Base-by-base conservation (phyloP, 1,140 invertebrate species). In the Agrypnia vestita region DNA sequence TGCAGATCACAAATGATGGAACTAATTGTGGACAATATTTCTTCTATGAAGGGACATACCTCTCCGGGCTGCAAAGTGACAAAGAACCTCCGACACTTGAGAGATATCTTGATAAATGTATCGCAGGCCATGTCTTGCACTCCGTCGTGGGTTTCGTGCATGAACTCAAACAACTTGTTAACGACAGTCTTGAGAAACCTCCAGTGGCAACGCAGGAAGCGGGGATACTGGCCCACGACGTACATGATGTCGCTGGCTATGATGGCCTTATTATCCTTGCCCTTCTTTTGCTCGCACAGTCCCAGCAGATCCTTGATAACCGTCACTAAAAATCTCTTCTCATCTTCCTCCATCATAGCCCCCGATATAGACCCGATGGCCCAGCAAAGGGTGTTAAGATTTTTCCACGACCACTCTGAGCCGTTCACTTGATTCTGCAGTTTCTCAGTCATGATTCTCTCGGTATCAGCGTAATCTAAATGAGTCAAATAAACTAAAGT, bases 161-260 rank as follows among this genome's bases (percentile, higher is more conserved):
- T 99, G 88, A 99, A 99, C 90, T 99, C 99, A 91, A 99, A 99
- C 47, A 99, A 91, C 91, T 99, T 99, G 91, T 99, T 99, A 61
- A 99, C 98, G 85, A 99, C 99, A 76, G 99, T 99, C 91, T 99
- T 99, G n/a, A 99, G 92, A 90, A 99, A 99, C 88, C 99, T 98
- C 99, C 99, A 99, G 90, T 99, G 99, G n/a, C 97, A 98, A 84
- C 97, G 91, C 51, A 99, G 91, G 90, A 99, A 99, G 61, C 98
- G 91, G 64, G 99, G 99, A 91, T 99, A 99, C 87, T 99, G 99
- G 25, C 99, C 99, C 46, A 99, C 99, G 81, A 99, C 98, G 89
- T 99, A 99, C 99, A 99, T 99, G 82, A 99, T 99, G 88, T 99
- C 99, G 79, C 98, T 99, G 7, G 99, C 99, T 85, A 99, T 99